These are phyloP conservation scores for Lithophane leautieri DNA, from an alignment of 2,888 invertebrate genomes.

Conservation along the genomic window DNA sequence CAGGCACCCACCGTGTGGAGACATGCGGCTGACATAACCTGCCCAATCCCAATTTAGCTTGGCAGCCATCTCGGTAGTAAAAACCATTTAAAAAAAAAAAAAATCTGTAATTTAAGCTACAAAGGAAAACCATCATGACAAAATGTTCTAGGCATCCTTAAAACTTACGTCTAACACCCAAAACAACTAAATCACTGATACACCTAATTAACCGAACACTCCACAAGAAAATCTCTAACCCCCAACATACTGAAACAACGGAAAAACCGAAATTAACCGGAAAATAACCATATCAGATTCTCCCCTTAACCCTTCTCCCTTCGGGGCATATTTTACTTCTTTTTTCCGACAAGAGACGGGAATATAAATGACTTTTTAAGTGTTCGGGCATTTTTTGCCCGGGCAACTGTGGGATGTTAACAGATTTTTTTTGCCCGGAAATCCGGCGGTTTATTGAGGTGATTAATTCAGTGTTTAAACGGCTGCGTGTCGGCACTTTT, in stretches of 20 bases:
- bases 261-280: slow-evolving; percentile 66
- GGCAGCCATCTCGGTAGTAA: too few species aligned
- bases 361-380: slow-evolving; percentile 83
- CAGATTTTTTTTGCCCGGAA: slow-evolving; percentile 81
- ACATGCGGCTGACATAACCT: too few species aligned
- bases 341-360: slow-evolving; percentile 65
- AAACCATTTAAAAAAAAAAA: too few species aligned
- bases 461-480: slow-evolving; percentile 78
- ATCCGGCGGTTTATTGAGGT: slow-evolving; percentile 74
- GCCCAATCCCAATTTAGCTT: too few species aligned
- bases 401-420: slow-evolving; percentile 74
- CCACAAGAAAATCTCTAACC: slow-evolving; percentile 36
- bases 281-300: slow-evolving; percentile 68
- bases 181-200: slow-evolving; percentile 24
- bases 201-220: slow-evolving; percentile 32
- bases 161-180: not conserved
- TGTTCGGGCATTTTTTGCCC: slow-evolving; percentile 78
- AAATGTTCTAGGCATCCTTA: not conserved
- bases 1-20: too few species aligned
- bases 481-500: slow-evolving; percentile 64
- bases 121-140: not conserved
- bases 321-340: slow-evolving; percentile 63
- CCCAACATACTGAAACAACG: slow-evolving; percentile 45
- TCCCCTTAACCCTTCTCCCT: slow-evolving; percentile 56
- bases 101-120: not conserved